Base-by-base conservation (phyloP, 1,140 invertebrate species). In the Lepidurus apus region DNA sequence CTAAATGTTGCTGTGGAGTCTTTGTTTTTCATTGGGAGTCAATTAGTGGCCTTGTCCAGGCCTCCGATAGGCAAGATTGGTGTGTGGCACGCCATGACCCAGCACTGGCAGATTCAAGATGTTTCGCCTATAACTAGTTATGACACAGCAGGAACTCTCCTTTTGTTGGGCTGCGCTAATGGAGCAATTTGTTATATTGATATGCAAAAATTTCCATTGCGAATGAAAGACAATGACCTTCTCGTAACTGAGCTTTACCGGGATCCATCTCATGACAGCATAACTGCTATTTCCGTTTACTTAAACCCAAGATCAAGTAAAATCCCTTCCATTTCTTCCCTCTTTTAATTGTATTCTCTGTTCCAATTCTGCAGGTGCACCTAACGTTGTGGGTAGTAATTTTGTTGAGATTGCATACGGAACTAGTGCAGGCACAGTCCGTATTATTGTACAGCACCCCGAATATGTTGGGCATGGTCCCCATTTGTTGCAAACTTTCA, bases 361-460 rank as follows among this genome's bases (percentile, higher is more conserved):
- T 42, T 42, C 8, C 2, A 11, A 21, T 76, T 10, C n/a, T 24
- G 21, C 42, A 21, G 42, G n/a, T 65, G 77, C 34, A 81, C 79
- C 86, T 84, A 44, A 83, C 96, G 95, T 94, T 89, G 87, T 98
- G 45, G 96, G 94, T 87, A 96, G 96, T 42, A 98, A 98, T 86
- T 98, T 96, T 96, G 97, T 99, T 83, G 97, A 99, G 88, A 98
- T 99, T 82, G 97, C 97, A 0, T 99, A 99, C 86, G 97, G 97
- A 8, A 99, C 97, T 9, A 92, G 92, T 83, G 95, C 93, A 21
- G 97, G 97, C 17, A 95, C 93, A 21, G 96, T 99, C 1, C 87
- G 96, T 76, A 95, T 99, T 0, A 98, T 99, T 79, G 97, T 99
- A 0, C 97, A 98, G 83, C 97, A 99, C 88, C 97, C 97, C 2